Percentiles rank a stretch among this genome's conserved stretches.
These are phyloP conservation scores for Bombus ignitus DNA, from an alignment of 1,140 invertebrate genomes.

Conservation along the genomic window DNA sequence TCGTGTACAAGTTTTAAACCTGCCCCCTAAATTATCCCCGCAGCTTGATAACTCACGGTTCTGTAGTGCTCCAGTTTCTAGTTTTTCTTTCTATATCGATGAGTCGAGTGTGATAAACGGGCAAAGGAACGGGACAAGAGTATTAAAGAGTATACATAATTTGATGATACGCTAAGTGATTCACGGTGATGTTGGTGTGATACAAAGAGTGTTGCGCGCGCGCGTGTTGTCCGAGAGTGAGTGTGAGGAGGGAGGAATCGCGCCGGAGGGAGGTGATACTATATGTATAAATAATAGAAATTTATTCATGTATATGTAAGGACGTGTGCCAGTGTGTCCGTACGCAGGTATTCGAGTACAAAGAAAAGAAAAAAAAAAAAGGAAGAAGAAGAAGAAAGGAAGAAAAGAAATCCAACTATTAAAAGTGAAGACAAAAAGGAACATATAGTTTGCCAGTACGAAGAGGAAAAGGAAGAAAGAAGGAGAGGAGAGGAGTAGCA, in stretches of 20 bases:
- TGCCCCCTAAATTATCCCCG: constrained; percentile 28
- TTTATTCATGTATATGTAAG: constrained; percentile 54
- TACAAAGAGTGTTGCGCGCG: constrained; percentile 61
- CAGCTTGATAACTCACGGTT: constrained; percentile 58
- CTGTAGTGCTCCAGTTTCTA: constrained; percentile 73
- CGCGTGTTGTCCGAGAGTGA: constrained; percentile 63
- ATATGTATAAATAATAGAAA: constrained; percentile 50
- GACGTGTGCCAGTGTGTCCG: constrained; percentile 62
- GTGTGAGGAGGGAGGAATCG: constrained; percentile 45
- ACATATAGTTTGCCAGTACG: not conserved
- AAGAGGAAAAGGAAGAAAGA: not conserved
- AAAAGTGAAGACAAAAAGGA: not conserved
- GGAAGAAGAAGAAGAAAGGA: not conserved
- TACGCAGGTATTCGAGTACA: constrained; percentile 66
- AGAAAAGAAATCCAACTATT: not conserved
- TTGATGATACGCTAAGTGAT: constrained; percentile 71
- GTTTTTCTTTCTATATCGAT: constrained; percentile 64
- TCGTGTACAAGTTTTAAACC: constrained; percentile 69
- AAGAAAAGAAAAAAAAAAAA: constrained; percentile 43
- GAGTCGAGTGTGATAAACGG: constrained; percentile 75
- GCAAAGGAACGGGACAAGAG: constrained; percentile 8
- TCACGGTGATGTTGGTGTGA: constrained; percentile 64
- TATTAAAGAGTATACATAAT: constrained; percentile 11
- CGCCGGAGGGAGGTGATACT: constrained; percentile 55
- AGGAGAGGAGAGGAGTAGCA: not conserved